Percentiles rank a stretch among this genome's conserved stretches.
Conservation (phyloP, 2,888 invertebrate species). For the Hydropsyche betteni region DNA sequence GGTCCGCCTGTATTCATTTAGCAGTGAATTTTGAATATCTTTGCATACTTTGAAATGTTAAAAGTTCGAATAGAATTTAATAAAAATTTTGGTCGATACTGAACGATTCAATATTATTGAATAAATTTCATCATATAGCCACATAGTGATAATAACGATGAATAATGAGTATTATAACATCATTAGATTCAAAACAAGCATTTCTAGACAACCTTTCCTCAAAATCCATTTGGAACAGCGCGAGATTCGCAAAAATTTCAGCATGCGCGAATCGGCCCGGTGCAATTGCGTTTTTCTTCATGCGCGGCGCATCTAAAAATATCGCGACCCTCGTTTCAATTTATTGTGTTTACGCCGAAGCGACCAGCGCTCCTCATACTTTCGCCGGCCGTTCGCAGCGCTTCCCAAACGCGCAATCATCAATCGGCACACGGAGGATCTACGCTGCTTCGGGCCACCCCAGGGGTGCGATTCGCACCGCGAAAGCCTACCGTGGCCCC, state of each 20-base stretch:
- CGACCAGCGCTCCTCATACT: background rate
- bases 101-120: background rate
- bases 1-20: too few species aligned
- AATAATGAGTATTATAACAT: background rate
- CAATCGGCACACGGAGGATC: background rate
- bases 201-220: background rate
- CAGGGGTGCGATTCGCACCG: constrained; percentile 14
- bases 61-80: too few species aligned
- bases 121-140: background rate
- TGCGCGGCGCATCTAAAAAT: constrained; percentile 47
- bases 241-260: too few species aligned
- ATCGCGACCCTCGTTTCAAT: constrained; percentile 47
- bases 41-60: too few species aligned
- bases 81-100: too few species aligned
- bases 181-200: too few species aligned
- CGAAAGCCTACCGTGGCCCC: constrained; percentile 39
- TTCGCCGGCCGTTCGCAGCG: background rate
- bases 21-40: too few species aligned
- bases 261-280: constrained; percentile 11
- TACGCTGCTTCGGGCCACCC: background rate
- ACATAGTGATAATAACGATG: too few species aligned
- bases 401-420: too few species aligned
- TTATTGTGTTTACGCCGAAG: constrained; percentile 37
- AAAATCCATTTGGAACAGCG: background rate
- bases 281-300: constrained; percentile 44